A percentile compares a stretch with the other conserved stretches of the same genome.
Conservation (phyloP, 2,113 vertebrate genomes). For the Mustela nigripes region DNA sequence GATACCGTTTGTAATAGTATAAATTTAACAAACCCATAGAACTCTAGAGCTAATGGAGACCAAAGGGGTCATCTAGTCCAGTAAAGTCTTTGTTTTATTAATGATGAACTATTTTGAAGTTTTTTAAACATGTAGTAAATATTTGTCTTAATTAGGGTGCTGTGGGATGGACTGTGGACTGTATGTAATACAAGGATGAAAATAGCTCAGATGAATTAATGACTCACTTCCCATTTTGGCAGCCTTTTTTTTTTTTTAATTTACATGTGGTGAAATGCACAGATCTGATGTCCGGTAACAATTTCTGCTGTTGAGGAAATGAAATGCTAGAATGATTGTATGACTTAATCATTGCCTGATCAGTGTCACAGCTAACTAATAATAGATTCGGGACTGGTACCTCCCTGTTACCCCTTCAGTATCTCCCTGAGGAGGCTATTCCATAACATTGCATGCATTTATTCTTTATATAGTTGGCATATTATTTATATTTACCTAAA, state of each 20-base stretch:
- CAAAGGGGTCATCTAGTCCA: neutral
- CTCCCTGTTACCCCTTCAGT: neutral
- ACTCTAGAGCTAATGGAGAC: constrained; percentile 36
- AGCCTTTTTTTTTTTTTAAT: constrained; percentile 18
- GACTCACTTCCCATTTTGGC: constrained; percentile 23
- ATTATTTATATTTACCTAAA: neutral
- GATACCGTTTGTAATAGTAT: constrained; percentile 26
- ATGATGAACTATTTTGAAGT: constrained; percentile 33
- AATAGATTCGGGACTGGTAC: neutral
- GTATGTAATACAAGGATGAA: constrained; percentile 15
- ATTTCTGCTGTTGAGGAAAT: constrained; percentile 38
- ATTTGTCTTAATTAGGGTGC: constrained; percentile 34
- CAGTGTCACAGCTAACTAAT: neutral
- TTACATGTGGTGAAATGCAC: constrained; percentile 55
- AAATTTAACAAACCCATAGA: constrained; percentile 16
- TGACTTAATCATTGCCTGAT: neutral
- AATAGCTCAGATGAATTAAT: constrained; percentile 34
- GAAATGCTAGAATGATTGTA: constrained; percentile 41
- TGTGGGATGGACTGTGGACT: constrained; percentile 24
- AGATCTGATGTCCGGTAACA: neutral
- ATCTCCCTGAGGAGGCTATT: neutral
- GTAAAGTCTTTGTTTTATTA: constrained; percentile 17
- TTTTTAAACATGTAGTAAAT: constrained; percentile 40
- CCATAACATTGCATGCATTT: neutral
- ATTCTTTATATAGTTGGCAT: constrained; percentile 7